Evolutionary conservation across 2,888 invertebrate genomes (phyloP), one percentile per base, ranked within the genome.

Genomic region (Polietes domitor): DNA sequence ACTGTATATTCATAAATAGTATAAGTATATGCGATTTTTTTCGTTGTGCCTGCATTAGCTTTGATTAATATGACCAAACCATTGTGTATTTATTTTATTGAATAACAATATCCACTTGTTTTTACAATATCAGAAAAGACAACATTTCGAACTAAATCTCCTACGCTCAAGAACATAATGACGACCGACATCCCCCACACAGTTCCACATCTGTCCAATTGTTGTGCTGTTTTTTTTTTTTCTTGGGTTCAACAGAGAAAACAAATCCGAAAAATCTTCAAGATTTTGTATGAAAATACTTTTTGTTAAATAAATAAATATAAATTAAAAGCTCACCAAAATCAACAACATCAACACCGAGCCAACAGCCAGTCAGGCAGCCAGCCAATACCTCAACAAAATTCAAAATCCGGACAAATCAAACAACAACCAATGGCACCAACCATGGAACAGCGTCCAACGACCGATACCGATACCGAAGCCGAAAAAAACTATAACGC

Each of bases 271-370:
- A 28, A 65, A 19, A 65, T 21, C 41, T 37, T 41, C 32, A 61
- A 61, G 61, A 61, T 61, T 65, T 28, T 37, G 41, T 41, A 41
- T 28, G 68, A 68, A 41, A 41, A 68, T 68, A 41, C 19, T 19
- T 68, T 58, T 43, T 43, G 41, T 61, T 37, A 73, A 58, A 73
- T 43, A 73, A 61, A 73, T 26, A 73, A 73, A 58, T 50, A 71
- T 7, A 61, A 73, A 73, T 24, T 58, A 41, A 55, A 58, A 58
- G 37, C 50, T 28, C 28, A 55, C 15, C 43, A 26, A 41, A 21
- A 68, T 41, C n/a, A 68, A 68, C 24, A 68, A 19, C n/a, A 41
- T 15, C 37, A 65, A 37, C 65, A 41, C 15, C 10, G 21, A 55
- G 10, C 21, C 10, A 41, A 5, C 24, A 24, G 55, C 24, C 24